These are phyloP conservation scores for Ceyx cyanopectus DNA, from an alignment of 2,113 vertebrate genomes.

Conservation along the genomic window DNA sequence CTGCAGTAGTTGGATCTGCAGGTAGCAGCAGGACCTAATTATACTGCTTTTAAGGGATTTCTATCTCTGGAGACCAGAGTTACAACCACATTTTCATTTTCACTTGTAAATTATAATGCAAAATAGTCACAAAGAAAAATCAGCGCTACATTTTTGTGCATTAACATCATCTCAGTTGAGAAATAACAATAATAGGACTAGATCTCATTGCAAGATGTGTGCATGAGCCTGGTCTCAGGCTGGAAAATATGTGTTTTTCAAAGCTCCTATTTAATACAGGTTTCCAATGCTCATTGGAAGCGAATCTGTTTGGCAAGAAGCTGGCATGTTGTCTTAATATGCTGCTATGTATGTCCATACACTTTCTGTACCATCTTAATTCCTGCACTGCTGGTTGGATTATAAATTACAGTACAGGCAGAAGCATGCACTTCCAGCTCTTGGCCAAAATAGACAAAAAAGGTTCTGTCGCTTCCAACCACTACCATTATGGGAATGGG, in stretches of 20 bases:
- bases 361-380: not conserved
- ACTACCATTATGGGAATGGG: not conserved
- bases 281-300: not conserved
- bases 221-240: not conserved
- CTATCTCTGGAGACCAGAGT: not conserved
- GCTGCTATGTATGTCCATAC: not conserved
- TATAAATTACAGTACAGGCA: not conserved
- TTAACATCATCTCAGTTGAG: not conserved
- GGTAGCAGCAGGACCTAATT: constrained; percentile 6
- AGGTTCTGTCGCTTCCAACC: not conserved
- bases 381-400: not conserved
- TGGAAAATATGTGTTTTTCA: not conserved
- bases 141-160: too few relatives aligned
- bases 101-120: not conserved
- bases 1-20: constrained; percentile 14
- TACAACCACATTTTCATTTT: not conserved
- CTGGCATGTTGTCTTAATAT: not conserved
- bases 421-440: not conserved
- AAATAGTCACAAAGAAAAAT: not conserved
- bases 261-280: not conserved
- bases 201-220: not conserved
- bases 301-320: not conserved
- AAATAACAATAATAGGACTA: not conserved
- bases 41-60: constrained; percentile 21
- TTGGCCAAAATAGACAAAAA: not conserved